Percentiles rank a stretch among this genome's conserved stretches.
Conservation (phyloP, 2,888 invertebrate genomes). For the Standfussiana lucernea region DNA sequence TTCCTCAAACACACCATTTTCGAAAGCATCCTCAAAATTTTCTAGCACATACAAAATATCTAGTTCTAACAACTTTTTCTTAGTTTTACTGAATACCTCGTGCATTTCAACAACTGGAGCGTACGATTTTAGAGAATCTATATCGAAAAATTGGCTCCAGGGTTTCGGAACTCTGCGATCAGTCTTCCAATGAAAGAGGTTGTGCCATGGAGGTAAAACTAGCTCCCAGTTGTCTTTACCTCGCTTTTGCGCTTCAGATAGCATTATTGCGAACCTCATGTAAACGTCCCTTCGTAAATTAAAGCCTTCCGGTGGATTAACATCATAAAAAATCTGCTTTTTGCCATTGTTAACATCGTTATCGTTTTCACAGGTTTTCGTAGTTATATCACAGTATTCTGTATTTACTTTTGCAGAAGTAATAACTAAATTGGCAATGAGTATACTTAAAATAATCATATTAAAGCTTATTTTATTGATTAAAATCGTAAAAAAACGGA, state of each 20-base stretch:
- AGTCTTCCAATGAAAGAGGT: constrained; percentile 96
- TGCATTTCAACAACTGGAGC: constrained; percentile 96
- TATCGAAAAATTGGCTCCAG: constrained; percentile 97
- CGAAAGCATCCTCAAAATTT: constrained; percentile 96
- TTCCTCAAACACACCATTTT: constrained; percentile 94
- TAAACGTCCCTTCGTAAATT: constrained; percentile 99
- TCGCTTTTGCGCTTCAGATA: constrained; percentile 92
- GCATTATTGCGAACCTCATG: constrained; percentile 96
- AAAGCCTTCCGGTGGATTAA: constrained; percentile 99
- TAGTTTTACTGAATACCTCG: constrained; percentile 91
- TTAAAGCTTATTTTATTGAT: constrained; percentile 3
- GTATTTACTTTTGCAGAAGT: constrained; percentile 55
- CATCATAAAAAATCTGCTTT: constrained; percentile 97
- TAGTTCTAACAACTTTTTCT: constrained; percentile 86
- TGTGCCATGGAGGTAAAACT: constrained; percentile 98
- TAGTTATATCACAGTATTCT: constrained; percentile 68
- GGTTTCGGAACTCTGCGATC: constrained; percentile 91
- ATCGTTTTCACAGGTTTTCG: constrained; percentile 61
- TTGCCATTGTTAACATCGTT: constrained; percentile 30
- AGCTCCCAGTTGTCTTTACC: constrained; percentile 90
- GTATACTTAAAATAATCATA: constrained; percentile 56
- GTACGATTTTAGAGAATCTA: constrained; percentile 94
- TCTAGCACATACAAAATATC: constrained; percentile 95
- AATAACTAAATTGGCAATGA: constrained; percentile 59
- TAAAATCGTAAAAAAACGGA: not conserved